These are phyloP conservation scores for Nomada ruficornis DNA, from an alignment of 2,888 invertebrate genomes.

Conservation along the genomic window DNA sequence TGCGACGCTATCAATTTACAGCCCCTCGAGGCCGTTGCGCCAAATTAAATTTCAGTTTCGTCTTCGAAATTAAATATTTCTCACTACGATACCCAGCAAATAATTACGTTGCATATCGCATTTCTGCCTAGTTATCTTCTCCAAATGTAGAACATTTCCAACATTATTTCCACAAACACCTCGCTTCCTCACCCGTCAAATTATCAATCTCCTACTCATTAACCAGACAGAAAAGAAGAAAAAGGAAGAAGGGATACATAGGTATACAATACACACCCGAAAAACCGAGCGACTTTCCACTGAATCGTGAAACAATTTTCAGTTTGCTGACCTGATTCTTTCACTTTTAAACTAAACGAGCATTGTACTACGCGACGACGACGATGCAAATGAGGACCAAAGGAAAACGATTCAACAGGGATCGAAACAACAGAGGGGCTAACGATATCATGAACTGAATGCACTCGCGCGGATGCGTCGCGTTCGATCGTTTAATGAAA, in stretches of 20 bases:
- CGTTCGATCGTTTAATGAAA: conserved; percentile 59
- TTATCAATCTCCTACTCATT: neutral
- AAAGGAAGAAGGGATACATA: neutral
- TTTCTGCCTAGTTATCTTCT: too few relatives aligned
- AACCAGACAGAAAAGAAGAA: neutral
- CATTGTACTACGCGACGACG: neutral
- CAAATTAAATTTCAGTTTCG: neutral
- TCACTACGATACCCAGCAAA: neutral
- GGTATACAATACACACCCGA: neutral
- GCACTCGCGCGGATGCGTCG: neutral
- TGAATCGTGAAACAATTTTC: neutral
- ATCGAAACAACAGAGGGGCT: neutral
- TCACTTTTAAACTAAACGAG: conserved; percentile 3
- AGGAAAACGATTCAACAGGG: neutral
- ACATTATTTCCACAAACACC: too few relatives aligned
- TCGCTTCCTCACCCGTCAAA: neutral
- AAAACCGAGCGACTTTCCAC: neutral
- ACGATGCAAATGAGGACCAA: conserved; percentile 18
- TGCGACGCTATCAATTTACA: neutral
- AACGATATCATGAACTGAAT: conserved; percentile 42
- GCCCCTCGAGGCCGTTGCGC: neutral
- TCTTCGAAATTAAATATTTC: neutral
- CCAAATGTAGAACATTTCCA: too few relatives aligned
- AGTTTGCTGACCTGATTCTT: neutral
- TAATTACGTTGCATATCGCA: too few relatives aligned